Percentiles rank a stretch among this genome's conserved stretches.
These are phyloP conservation scores for Dendrolimus kikuchii DNA, from an alignment of 1,140 invertebrate species.

Conservation along the genomic window DNA sequence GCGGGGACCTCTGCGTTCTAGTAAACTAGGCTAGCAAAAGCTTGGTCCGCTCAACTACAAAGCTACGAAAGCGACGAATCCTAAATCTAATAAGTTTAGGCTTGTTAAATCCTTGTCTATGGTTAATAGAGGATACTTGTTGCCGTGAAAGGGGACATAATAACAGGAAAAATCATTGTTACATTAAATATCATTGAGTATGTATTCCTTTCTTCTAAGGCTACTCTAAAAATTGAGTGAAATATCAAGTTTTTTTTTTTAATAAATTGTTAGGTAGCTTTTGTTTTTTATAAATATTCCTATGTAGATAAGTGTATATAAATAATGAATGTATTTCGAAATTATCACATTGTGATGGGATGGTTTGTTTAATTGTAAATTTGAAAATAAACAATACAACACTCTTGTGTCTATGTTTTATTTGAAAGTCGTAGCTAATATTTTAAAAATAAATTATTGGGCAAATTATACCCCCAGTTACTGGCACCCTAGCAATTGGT, in stretches of 20 bases:
- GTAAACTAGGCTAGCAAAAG: too few relatives aligned
- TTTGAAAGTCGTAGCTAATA: background rate
- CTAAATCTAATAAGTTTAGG: too few relatives aligned
- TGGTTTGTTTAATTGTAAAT: conserved; percentile 49
- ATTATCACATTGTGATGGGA: conserved; percentile 25
- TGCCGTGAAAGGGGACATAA: too few relatives aligned
- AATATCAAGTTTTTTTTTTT: conserved; percentile 3
- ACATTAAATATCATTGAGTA: too few relatives aligned
- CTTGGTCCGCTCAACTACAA: too few relatives aligned
- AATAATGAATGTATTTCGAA: conserved; percentile 23
- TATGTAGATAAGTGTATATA: conserved; percentile 33
- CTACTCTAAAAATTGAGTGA: background rate
- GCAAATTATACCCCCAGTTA: background rate
- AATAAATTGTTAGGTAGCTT: conserved; percentile 25
- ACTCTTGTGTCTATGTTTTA: conserved; percentile 9
- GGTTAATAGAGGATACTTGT: too few relatives aligned
- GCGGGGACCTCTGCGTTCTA: too few relatives aligned
- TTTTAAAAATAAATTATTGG: background rate
- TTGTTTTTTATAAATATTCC: conserved; percentile 42
- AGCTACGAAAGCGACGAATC: too few relatives aligned
- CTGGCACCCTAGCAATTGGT: too few relatives aligned
- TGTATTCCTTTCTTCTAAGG: background rate
- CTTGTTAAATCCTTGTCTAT: too few relatives aligned
- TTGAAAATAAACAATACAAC: conserved; percentile 45
- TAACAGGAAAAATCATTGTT: too few relatives aligned